Evolutionary conservation across 2,888 invertebrate genomes (phyloP).

Genomic region (Cyaniris semiargus): DNA sequence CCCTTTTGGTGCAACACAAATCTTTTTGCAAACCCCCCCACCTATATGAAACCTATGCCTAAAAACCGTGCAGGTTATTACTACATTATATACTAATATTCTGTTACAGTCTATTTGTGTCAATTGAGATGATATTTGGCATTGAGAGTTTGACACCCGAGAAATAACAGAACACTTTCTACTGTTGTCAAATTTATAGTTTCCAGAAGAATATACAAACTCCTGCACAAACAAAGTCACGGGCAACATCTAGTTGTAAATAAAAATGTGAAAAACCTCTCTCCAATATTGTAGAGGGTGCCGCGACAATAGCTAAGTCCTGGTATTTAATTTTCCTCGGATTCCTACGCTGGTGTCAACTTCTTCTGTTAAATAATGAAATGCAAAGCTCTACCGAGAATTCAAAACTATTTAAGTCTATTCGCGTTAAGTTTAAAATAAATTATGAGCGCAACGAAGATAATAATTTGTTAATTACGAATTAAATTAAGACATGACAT

Average conservation of each 20-base stretch:
- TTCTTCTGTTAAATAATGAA: constrained; percentile 14
- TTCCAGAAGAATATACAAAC: too few relatives aligned
- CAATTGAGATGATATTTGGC: too few relatives aligned
- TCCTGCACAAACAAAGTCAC: too few relatives aligned
- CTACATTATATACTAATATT: not conserved
- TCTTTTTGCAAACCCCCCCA: too few relatives aligned
- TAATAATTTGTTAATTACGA: not conserved
- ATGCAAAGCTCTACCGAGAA: constrained; percentile 8
- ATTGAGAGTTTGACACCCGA: too few relatives aligned
- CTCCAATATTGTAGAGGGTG: not conserved
- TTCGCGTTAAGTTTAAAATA: not conserved
- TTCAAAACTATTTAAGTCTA: not conserved
- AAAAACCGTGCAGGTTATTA: too few relatives aligned
- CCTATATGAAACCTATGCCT: too few relatives aligned
- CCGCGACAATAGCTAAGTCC: not conserved
- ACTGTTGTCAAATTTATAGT: too few relatives aligned
- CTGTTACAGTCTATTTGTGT: not conserved
- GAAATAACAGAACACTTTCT: too few relatives aligned
- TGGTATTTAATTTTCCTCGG: constrained; percentile 17
- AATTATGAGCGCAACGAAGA: too few relatives aligned
- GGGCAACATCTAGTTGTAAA: not conserved
- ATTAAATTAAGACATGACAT: not conserved
- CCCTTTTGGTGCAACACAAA: too few relatives aligned
- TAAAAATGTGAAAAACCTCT: not conserved
- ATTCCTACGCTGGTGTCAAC: constrained; percentile 6